Base-by-base conservation (phyloP, 2,113 vertebrate species). In the Oxyruncus cristatus region DNA sequence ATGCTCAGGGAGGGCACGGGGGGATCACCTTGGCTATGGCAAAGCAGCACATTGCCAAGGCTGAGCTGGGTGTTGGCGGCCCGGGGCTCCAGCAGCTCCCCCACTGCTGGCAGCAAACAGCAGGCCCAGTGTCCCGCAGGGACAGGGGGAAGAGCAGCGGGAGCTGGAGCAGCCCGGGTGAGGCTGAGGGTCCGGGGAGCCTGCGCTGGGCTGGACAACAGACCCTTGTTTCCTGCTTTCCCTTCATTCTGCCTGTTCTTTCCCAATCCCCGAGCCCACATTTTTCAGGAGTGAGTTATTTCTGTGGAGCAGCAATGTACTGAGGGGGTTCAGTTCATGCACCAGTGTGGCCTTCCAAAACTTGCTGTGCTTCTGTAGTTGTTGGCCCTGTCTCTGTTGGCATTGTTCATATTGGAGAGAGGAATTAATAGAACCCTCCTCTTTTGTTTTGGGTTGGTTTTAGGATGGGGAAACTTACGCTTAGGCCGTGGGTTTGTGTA, bases 11-110 rank as follows among this genome's bases (percentile, higher is more conserved):
- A 13, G 24, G 22, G 14, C 4, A 5, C 0, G 4, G 6, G 50
- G 46, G 15, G 39, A 0, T 1, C 3, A 1, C 11, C 74, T 13
- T 0, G 26, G 61, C 0, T 2, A 0, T 5, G 10, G 68, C 52
- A 49, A 23, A 61, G 6, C 53, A 32, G 75, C 55, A 26, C 61
- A 18, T 8, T 30, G 39, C 44, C 4, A 7, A 26, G 70, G 70
- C 53, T 37, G 39, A 46, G 73, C 66, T 9, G 62, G 7, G 37
- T 8, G 35, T 41, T 11, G 46, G 1, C 65, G 28, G 72, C 66
- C 66, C 9, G 5, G 1, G 12, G 35, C 33, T 85, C n/a, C 33
- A 35, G 63, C 33, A 9, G 73, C 33, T 68, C 53, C 4, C 12
- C 35, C 46, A 0, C 7, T 2, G 27, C 8, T 9, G 53, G 59